These are phyloP conservation scores for Rhopalosiphum padi DNA, from an alignment of 1,140 invertebrate genomes.

Conservation along the genomic window DNA sequence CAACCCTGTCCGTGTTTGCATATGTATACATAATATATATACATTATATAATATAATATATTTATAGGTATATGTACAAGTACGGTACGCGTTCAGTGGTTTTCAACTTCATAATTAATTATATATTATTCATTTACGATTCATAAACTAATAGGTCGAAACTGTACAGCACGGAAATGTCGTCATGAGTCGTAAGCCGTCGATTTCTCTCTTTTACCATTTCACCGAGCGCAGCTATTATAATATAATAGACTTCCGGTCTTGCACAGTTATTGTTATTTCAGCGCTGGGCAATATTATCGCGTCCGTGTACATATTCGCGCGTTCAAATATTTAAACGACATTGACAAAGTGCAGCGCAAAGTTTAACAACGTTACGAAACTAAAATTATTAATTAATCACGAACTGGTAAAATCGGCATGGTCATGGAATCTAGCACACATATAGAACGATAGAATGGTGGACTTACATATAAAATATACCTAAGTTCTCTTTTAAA, in stretches of 20 bases:
- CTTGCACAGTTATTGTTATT: background rate
- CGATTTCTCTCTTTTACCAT: slow-evolving; percentile 9
- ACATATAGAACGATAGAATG: background rate
- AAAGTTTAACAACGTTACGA: background rate
- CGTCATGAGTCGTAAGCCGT: background rate
- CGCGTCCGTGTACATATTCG: background rate
- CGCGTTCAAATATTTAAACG: slow-evolving; percentile 7
- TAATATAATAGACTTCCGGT: background rate
- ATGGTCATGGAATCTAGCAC: background rate
- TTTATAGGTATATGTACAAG: background rate
- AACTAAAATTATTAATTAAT: slow-evolving; percentile 13
- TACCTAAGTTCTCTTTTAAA: background rate
- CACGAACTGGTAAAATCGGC: background rate
- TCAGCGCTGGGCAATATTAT: background rate
- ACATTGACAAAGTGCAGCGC: background rate
- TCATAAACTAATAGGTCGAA: background rate
- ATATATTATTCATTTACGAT: background rate
- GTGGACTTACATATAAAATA: background rate
- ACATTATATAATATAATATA: background rate
- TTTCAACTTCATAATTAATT: background rate
- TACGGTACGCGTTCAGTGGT: background rate
- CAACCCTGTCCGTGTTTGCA: background rate
- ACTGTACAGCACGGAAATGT: background rate
- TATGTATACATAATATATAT: background rate
- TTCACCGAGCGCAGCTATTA: background rate